Evolutionary conservation across 2,888 invertebrate genomes (phyloP).

Genomic region (Luperina nickerlii): DNA sequence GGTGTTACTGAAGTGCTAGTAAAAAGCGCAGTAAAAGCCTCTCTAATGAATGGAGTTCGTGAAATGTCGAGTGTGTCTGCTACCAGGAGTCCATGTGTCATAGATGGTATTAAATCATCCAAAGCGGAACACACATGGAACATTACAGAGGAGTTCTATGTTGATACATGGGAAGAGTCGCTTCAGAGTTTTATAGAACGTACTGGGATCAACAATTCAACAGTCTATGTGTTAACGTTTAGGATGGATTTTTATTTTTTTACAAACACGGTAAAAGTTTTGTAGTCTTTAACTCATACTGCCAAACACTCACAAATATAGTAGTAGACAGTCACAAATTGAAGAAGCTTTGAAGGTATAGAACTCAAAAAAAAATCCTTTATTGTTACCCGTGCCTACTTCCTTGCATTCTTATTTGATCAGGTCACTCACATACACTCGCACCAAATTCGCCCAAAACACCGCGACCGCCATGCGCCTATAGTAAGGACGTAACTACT

Average conservation of each 20-base stretch:
- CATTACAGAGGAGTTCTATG: not conserved
- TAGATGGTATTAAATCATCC: not conserved
- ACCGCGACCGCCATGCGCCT: constrained; percentile 1
- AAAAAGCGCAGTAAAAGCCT: constrained; percentile 61
- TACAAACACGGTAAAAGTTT: not conserved
- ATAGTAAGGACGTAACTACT: constrained; percentile 70
- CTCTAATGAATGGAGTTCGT: constrained; percentile 49
- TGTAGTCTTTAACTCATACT: not conserved
- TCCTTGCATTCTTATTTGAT: not conserved
- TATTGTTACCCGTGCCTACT: not conserved
- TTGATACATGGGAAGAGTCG: no score
- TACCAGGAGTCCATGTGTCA: constrained; percentile 45
- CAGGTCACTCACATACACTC: constrained; percentile 13
- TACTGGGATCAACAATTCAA: not conserved
- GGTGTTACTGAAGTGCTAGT: constrained; percentile 28
- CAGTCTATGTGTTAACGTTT: not conserved
- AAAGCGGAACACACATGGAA: not conserved
- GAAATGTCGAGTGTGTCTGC: constrained; percentile 41
- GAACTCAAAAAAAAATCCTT: not conserved
- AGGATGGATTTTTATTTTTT: not conserved
- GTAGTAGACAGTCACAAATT: not conserved
- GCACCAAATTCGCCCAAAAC: constrained; percentile 27
- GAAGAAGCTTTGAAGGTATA: not conserved
- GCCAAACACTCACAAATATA: not conserved
- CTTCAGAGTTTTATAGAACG: not conserved